These are phyloP conservation scores for Mycalesis mineus DNA, from an alignment of 2,888 invertebrate species.

Conservation along the genomic window DNA sequence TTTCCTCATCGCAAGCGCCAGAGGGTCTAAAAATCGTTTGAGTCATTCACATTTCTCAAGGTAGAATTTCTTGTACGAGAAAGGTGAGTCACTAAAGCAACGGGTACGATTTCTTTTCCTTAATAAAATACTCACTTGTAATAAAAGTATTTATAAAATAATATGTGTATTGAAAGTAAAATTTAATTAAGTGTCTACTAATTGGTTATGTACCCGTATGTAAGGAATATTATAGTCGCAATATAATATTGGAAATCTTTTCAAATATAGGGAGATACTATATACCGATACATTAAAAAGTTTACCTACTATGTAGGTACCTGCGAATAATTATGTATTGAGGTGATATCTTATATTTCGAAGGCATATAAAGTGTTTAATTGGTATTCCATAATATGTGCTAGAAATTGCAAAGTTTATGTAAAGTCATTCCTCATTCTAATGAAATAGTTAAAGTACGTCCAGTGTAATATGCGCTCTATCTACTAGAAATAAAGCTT, in stretches of 20 bases:
- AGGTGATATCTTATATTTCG: not conserved
- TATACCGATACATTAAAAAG: no score
- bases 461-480: not conserved
- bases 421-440: conserved; percentile 12
- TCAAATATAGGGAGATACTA: no score
- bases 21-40: no score
- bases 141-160: not conserved
- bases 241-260: no score
- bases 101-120: not conserved
- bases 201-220: no score
- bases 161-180: conserved; percentile 6
- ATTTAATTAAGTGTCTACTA: not conserved
- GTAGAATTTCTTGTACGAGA: not conserved
- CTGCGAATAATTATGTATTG: not conserved
- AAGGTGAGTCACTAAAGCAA: not conserved
- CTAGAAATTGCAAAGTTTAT: conserved; percentile 1
- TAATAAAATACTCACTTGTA: not conserved
- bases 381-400: conserved; percentile 6
- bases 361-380: conserved; percentile 5
- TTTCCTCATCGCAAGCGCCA: no score
- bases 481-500: not conserved
- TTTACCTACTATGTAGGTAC: no score
- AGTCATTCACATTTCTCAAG: no score
- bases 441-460: not conserved
- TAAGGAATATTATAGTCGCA: no score